Percentiles rank a stretch among this genome's conserved stretches.
These are phyloP conservation scores for Mustela nigripes DNA, from an alignment of 2,113 vertebrate species.

Conservation along the genomic window DNA sequence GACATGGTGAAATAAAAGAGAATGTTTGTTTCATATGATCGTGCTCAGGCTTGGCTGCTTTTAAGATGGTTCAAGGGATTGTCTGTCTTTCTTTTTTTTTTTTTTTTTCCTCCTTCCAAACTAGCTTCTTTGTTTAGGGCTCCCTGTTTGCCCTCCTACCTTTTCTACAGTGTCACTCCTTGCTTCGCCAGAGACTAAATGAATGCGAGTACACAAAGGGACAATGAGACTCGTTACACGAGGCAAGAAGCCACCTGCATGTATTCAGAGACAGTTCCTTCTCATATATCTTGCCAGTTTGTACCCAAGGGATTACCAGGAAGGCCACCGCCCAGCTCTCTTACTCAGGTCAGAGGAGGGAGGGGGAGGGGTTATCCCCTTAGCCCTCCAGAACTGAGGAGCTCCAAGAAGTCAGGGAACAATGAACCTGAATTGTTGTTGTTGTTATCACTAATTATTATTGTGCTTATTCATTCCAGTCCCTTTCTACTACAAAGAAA, in stretches of 20 bases:
- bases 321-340: constrained; percentile 6
- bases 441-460: not conserved
- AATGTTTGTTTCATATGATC: not conserved
- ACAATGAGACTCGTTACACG: constrained; percentile 68
- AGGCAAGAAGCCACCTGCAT: constrained; percentile 79
- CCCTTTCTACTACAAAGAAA: not conserved
- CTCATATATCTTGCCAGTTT: constrained; percentile 69
- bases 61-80: constrained; percentile 70
- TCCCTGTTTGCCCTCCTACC: constrained; percentile 56
- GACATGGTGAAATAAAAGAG: constrained; percentile 10
- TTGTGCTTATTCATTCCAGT: not conserved
- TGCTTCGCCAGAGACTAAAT: constrained; percentile 59
- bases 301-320: constrained; percentile 27
- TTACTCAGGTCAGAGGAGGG: not conserved
- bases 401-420: not conserved
- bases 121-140: constrained; percentile 72
- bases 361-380: not conserved
- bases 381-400: not conserved
- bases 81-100: constrained; percentile 69
- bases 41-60: constrained; percentile 57
- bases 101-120: constrained; percentile 47
- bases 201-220: constrained; percentile 72
- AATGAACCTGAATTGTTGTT: not conserved
- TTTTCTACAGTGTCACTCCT: constrained; percentile 65
- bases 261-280: constrained; percentile 57